Percentiles rank a stretch among this genome's conserved stretches.
Conservation (phyloP, 2,888 invertebrate species). For the Agrotis clavis region DNA sequence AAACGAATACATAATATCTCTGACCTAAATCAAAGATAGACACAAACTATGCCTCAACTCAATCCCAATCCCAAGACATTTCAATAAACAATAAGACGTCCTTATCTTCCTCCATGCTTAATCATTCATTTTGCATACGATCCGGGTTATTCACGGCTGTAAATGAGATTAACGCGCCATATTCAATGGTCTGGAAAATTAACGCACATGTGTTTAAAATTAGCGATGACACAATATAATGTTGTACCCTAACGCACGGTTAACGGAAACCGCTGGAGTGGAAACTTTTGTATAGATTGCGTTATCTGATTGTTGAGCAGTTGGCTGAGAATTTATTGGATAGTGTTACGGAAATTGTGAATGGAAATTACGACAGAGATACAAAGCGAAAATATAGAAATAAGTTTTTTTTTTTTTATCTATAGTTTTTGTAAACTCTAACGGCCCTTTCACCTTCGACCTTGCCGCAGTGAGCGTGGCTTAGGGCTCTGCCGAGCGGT, state of each 20-base stretch:
- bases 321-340: constrained; percentile 18
- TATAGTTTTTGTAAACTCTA: not conserved
- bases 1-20: not conserved
- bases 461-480: no score
- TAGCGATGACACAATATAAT: constrained; percentile 66
- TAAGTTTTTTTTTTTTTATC: no score
- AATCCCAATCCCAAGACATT: constrained; percentile 26
- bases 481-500: no score
- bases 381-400: not conserved
- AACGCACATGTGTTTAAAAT: constrained; percentile 75
- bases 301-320: constrained; percentile 41
- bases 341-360: not conserved
- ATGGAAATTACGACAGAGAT: not conserved
- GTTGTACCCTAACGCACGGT: constrained; percentile 23
- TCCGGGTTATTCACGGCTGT: constrained; percentile 67
- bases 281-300: constrained; percentile 50
- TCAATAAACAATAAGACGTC: constrained; percentile 45
- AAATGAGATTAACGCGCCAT: constrained; percentile 70
- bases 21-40: not conserved
- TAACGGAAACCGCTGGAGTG: constrained; percentile 29
- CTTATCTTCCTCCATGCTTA: constrained; percentile 58
- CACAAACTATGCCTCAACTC: not conserved
- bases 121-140: constrained; percentile 69
- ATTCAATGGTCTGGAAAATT: constrained; percentile 76
- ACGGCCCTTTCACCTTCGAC: not conserved